Evolutionary conservation across 2,888 invertebrate species (phyloP), one percentile per base, ranked within the genome.

Genomic region (Scaptomyza parva): DNA sequence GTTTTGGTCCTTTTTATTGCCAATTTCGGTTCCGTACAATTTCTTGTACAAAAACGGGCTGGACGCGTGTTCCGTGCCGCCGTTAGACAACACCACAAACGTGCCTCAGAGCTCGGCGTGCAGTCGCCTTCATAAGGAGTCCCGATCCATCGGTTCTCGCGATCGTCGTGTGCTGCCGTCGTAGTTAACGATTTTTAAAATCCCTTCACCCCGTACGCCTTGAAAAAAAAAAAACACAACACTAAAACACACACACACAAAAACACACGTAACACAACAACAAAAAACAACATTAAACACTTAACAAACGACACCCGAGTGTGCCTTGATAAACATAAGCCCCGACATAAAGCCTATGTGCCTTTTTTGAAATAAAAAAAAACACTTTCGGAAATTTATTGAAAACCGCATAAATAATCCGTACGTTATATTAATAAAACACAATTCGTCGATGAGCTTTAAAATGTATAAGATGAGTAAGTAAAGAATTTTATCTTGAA

Each of bases 81-180:
- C 71, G 82, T 82, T 78, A 76, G 66, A 63, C 37, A 37, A 76
- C 88, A 85, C 87, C 89, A 87, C 89, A 88, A 84, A 84, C 88
- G 88, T 88, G 88, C 88, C 88, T 88, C 88, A 84, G 79, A 84
- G 79, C 81, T 79, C 79, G 79, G 63, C 80, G 82, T 65, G 81
- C 84, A 80, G 75, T 53, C 57, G 72, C 76, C 67, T 35, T 53
- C 18, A 44, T 50, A 50, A 45, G 70, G 64, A 69, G 66, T 70
- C 63, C 47, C 60, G 28, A 54, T n/a, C n/a, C n/a, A 45, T 40
- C 66, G 45, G 48, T 33, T 8, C 58, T 37, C 33, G 30, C 76
- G 69, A 63, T 69, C 70, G 75, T 70, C 64, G 71, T 55, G 81
- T 52, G 66, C 78, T 81, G 77, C 77, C 76, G 86, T 67, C 70